A percentile compares a stretch with the other conserved stretches of the same genome.
Conservation (phyloP, 2,888 invertebrate species). For the Cheilosia impressa region DNA sequence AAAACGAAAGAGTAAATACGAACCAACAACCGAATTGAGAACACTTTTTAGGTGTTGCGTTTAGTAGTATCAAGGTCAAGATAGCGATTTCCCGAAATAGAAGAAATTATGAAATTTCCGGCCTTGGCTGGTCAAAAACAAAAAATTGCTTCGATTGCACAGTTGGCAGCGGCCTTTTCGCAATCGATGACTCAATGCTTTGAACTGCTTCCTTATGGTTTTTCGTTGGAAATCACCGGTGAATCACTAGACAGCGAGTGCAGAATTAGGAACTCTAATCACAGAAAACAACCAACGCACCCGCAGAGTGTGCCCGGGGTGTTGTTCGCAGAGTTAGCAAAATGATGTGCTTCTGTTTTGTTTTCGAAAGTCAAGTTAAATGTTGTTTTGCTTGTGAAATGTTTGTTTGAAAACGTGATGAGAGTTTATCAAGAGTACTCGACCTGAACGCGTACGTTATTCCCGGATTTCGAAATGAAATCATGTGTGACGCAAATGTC, state of each 20-base stretch:
- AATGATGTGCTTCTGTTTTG: neutral
- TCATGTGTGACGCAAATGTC: constrained; percentile 16
- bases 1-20: constrained; percentile 26
- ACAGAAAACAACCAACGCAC: too few relatives aligned
- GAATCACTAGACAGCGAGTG: neutral
- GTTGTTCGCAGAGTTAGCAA: neutral
- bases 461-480: constrained; percentile 10
- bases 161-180: neutral
- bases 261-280: too few relatives aligned
- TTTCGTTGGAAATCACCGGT: too few relatives aligned
- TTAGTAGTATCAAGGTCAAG: constrained; percentile 32
- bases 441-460: neutral
- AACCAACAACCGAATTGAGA: neutral
- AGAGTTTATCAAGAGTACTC: constrained; percentile 3
- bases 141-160: neutral
- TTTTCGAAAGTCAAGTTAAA: neutral
- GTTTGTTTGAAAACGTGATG: constrained; percentile 3
- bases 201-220: neutral
- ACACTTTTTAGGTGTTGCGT: constrained; percentile 7
- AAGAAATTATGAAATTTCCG: constrained; percentile 27
- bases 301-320: too few relatives aligned
- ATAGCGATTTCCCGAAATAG: constrained; percentile 9
- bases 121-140: neutral
- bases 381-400: neutral
- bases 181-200: neutral